These are phyloP conservation scores for Volucella bombylans DNA, from an alignment of 2,888 invertebrate genomes.

Conservation along the genomic window DNA sequence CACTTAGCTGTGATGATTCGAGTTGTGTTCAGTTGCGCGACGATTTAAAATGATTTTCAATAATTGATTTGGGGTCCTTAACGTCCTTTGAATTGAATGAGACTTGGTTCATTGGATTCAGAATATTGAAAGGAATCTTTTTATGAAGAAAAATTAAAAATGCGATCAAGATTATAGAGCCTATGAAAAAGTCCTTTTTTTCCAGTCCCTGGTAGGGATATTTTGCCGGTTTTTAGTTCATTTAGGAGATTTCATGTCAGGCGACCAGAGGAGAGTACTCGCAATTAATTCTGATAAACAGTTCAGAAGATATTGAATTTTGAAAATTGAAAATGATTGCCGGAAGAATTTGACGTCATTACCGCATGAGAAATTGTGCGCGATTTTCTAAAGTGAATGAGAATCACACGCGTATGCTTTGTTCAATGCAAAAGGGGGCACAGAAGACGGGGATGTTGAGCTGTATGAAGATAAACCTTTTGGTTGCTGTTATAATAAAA, in stretches of 20 bases:
- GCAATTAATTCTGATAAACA: neutral
- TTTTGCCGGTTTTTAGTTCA: neutral
- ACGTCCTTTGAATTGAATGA: constrained; percentile 30
- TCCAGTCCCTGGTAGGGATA: constrained; percentile 10
- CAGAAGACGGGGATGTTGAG: no score
- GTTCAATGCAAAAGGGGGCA: no score
- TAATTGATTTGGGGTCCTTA: constrained; percentile 77
- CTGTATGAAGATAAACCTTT: no score
- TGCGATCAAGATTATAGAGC: neutral
- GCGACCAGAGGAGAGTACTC: neutral
- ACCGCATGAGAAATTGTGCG: neutral
- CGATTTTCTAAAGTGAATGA: no score
- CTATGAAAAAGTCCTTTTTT: constrained; percentile 46
- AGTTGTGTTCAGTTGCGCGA: constrained; percentile 13
- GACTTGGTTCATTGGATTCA: neutral
- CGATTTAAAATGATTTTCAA: constrained; percentile 80
- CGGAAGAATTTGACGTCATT: constrained; percentile 4
- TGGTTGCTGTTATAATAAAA: no score
- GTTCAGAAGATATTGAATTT: constrained; percentile 10
- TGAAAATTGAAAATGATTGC: constrained; percentile 6
- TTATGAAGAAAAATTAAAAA: constrained; percentile 55
- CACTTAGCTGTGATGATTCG: constrained; percentile 12
- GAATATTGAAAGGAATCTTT: constrained; percentile 48
- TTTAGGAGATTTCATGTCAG: neutral
- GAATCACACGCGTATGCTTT: no score